Evolutionary conservation across 2,113 vertebrate genomes (phyloP).

Genomic region (Lichenostomus cassidix): DNA sequence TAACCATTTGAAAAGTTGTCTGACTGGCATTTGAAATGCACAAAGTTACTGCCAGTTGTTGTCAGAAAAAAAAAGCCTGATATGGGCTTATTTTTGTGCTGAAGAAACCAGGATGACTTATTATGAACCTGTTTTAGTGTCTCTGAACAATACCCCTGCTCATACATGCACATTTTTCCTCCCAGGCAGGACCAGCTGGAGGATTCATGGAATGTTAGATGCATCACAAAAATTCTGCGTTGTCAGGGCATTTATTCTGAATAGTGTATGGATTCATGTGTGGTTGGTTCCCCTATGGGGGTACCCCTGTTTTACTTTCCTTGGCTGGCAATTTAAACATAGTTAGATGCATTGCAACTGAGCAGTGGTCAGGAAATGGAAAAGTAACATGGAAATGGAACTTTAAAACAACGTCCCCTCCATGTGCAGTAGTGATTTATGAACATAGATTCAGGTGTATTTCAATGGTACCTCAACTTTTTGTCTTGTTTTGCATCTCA

Average conservation of each 20-base stretch:
- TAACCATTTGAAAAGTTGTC: not conserved
- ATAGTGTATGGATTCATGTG: not conserved
- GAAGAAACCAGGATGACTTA: not conserved
- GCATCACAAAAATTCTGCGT: not conserved
- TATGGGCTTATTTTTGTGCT: not conserved
- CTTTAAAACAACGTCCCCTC: not conserved
- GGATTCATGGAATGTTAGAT: not conserved
- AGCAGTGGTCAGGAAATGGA: not conserved
- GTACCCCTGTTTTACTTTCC: not conserved
- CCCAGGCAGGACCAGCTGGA: not conserved
- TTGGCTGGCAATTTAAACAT: not conserved
- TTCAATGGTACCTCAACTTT: not conserved
- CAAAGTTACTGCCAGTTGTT: not conserved
- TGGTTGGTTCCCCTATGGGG: not conserved
- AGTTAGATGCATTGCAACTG: not conserved
- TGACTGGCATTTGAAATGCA: not conserved
- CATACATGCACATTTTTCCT: not conserved
- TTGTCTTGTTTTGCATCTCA: not conserved
- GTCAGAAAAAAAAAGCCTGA: not conserved
- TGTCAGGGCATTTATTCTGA: not conserved
- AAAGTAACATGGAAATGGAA: not conserved
- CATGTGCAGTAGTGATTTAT: not conserved
- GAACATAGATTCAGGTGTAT: not conserved
- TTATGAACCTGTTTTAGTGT: not conserved
- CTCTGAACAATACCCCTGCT: not conserved